These are phyloP conservation scores for Melopsittacus undulatus DNA, from an alignment of 2,797 vertebrate genomes.

Conservation along the genomic window DNA sequence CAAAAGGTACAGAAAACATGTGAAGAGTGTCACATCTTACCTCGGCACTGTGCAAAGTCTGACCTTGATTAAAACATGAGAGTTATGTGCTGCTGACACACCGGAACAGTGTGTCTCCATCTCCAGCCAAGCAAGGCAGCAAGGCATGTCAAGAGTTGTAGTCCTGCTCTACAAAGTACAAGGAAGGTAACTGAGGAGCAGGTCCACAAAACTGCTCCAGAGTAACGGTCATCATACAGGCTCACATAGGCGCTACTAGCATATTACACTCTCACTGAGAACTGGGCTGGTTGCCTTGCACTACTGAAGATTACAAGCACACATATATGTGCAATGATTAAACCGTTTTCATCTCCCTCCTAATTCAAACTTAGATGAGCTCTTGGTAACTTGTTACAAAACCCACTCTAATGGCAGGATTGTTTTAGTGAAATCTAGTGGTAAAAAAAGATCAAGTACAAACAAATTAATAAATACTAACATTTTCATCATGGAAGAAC, in stretches of 20 bases:
- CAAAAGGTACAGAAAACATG: not conserved
- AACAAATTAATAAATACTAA: not conserved
- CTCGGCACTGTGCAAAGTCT: rapidly evolving
- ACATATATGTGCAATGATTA: rapidly evolving
- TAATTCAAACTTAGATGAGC: not conserved
- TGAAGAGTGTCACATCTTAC: not conserved
- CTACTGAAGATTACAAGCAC: not conserved
- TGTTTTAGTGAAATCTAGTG: not conserved
- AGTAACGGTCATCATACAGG: rapidly evolving
- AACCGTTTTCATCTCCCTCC: not conserved
- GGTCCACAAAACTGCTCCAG: not conserved
- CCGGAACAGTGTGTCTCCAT: rapidly evolving
- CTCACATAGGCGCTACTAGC: rapidly evolving
- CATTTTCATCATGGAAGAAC: not conserved
- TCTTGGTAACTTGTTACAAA: not conserved
- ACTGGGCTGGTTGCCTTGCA: not conserved
- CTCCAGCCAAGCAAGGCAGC: not conserved
- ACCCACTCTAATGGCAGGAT: not conserved
- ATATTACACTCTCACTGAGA: rapidly evolving
- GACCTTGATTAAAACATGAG: not conserved
- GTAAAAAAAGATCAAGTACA: not conserved
- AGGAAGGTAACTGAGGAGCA: not conserved
- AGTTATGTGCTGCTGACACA: too few relatives aligned
- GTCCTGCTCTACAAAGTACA: not conserved
- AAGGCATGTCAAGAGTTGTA: not conserved